phyloP scores from a whole-genome alignment of 2,113 vertebrate genomes.

The Alouatta palliata region DNA sequence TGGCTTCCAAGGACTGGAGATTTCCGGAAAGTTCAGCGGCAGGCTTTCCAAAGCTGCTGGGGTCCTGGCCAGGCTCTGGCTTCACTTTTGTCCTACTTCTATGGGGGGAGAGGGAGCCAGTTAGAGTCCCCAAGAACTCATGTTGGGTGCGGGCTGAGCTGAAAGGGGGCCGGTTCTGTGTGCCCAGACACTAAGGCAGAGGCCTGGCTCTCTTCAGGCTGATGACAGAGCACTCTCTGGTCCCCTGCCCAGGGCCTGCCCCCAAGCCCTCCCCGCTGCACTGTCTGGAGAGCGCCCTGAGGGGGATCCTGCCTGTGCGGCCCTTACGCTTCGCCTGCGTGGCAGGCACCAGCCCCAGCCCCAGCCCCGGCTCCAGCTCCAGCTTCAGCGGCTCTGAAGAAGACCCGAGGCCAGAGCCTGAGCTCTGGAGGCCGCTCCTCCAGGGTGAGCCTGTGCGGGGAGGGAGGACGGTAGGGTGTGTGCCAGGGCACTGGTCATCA shows the following conservation, averaged over 20 bases:
- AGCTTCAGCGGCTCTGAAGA: slow-evolving; percentile 57
- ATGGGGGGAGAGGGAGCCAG: background rate
- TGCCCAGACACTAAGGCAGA: background rate
- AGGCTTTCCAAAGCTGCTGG: background rate
- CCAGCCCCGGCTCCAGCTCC: background rate
- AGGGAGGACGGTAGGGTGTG: background rate
- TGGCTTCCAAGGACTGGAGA: background rate
- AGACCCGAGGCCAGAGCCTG: background rate
- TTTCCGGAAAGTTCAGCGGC: background rate
- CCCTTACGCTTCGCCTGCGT: slow-evolving; percentile 70
- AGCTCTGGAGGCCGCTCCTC: slow-evolving; percentile 3
- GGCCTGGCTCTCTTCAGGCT: background rate
- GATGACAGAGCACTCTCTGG: background rate
- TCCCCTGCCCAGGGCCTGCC: background rate
- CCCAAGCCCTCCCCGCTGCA: slow-evolving; percentile 65
- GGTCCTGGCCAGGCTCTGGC: background rate
- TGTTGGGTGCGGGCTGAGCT: background rate
- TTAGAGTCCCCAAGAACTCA: background rate
- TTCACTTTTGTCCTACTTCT: background rate
- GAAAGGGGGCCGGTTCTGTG: background rate
- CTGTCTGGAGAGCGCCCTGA: slow-evolving; percentile 74
- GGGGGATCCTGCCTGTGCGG: slow-evolving; percentile 57
- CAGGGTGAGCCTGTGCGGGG: slow-evolving; percentile 36
- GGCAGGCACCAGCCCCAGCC: background rate
- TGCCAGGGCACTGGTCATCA: accelerated